phyloP scores from a whole-genome alignment of 2,888 invertebrate species.

The Allacma fusca region DNA sequence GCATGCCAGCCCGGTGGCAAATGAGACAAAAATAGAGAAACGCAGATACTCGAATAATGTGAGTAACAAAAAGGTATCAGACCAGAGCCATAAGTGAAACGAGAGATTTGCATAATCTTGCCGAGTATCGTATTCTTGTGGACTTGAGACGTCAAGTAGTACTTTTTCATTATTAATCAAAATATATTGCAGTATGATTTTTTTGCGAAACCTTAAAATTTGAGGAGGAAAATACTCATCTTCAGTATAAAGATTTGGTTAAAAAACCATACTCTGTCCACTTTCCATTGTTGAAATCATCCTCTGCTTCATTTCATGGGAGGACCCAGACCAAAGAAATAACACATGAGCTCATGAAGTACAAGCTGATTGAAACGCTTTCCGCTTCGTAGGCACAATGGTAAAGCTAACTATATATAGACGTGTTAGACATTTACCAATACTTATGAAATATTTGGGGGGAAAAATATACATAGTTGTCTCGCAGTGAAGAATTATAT shows the following conservation, averaged over 20 bases:
- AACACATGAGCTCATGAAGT: not conserved
- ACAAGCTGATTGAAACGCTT: constrained; percentile 35
- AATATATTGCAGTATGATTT: not conserved
- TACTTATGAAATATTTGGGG: not conserved
- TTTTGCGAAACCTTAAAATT: not conserved
- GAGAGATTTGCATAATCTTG: not conserved
- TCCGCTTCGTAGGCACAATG: constrained; percentile 35
- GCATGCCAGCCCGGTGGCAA: too few species aligned
- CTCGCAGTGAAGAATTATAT: constrained; percentile 1
- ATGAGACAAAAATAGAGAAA: too few species aligned
- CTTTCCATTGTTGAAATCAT: constrained; percentile 17
- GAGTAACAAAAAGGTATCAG: too few species aligned
- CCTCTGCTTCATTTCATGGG: constrained; percentile 9
- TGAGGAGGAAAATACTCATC: constrained; percentile 6
- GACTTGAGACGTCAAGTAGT: too few species aligned
- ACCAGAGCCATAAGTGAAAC: not conserved
- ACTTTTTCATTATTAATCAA: not conserved
- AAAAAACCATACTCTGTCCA: constrained; percentile 30
- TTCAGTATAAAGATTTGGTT: not conserved
- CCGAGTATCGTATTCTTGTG: not conserved
- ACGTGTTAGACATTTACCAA: constrained; percentile 1
- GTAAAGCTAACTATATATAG: not conserved
- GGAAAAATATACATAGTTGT: not conserved
- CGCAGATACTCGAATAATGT: too few species aligned
- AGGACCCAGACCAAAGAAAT: not conserved